Conservation (phyloP, 2,888 invertebrate genomes). For the Ectobius pallidus region DNA sequence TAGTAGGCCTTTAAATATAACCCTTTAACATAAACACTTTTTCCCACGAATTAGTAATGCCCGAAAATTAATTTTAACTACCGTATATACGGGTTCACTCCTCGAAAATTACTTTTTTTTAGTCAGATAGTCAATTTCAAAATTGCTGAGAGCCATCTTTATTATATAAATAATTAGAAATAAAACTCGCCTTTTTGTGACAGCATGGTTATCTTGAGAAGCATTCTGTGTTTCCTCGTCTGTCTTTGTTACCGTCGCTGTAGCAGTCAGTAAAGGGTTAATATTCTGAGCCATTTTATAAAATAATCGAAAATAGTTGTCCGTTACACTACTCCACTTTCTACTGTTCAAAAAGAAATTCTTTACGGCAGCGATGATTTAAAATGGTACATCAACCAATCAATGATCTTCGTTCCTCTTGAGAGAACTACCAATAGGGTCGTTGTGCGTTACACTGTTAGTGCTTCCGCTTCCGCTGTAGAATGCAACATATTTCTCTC, state of each 20-base stretch:
- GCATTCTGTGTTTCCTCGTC: slow-evolving; percentile 77
- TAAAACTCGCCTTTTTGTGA: slow-evolving; percentile 80
- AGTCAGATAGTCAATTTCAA: too few relatives aligned
- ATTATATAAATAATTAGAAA: neutral
- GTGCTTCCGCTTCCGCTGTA: too few relatives aligned
- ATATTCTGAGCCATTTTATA: slow-evolving; percentile 82
- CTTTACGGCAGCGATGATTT: slow-evolving; percentile 24
- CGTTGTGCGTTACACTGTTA: too few relatives aligned
- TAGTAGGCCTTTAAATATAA: too few relatives aligned
- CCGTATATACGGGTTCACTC: too few relatives aligned
- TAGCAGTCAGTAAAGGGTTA: slow-evolving; percentile 78
- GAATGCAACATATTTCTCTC: too few relatives aligned
- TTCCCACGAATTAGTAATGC: too few relatives aligned
- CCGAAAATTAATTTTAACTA: too few relatives aligned
- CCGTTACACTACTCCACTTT: slow-evolving; percentile 11
- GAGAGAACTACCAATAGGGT: neutral
- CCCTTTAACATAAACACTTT: too few relatives aligned
- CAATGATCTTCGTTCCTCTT: slow-evolving; percentile 23
- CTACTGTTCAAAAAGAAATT: slow-evolving; percentile 7
- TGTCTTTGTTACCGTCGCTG: slow-evolving; percentile 76
- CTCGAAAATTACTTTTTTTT: too few relatives aligned
- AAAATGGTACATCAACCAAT: slow-evolving; percentile 32
- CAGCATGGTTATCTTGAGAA: slow-evolving; percentile 82
- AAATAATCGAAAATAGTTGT: neutral
- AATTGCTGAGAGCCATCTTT: slow-evolving; percentile 20